These are phyloP conservation scores for Athalia cordata DNA, from an alignment of 2,888 invertebrate genomes.

Conservation along the genomic window DNA sequence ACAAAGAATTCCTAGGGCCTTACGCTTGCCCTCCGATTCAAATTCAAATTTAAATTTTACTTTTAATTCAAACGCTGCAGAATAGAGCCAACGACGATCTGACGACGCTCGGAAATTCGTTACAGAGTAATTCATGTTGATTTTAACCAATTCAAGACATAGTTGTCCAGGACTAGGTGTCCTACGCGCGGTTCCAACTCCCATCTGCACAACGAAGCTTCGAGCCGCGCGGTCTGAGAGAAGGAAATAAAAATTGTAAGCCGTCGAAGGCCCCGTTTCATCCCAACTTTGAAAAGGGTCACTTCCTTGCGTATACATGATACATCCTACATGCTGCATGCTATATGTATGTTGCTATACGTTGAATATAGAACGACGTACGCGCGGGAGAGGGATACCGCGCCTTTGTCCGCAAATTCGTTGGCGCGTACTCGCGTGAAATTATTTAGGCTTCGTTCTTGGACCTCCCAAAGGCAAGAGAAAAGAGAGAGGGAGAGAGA, in stretches of 20 bases:
- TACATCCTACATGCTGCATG: constrained; percentile 11
- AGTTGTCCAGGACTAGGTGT: constrained; percentile 50
- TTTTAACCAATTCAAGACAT: constrained; percentile 46
- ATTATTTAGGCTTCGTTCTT: constrained; percentile 39
- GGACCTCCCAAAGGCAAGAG: not conserved
- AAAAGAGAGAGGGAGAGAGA: not conserved
- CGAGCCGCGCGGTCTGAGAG: constrained; percentile 51
- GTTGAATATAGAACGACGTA: not conserved
- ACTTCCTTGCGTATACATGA: constrained; percentile 40
- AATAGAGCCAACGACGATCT: constrained; percentile 16
- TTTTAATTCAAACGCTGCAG: constrained; percentile 12
- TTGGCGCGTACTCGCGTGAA: constrained; percentile 35
- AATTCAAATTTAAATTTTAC: constrained; percentile 56
- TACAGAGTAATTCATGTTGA: constrained; percentile 57
- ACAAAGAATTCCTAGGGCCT: constrained; percentile 51
- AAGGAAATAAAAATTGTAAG: constrained; percentile 52
- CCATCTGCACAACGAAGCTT: too few species aligned
- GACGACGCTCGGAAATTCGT: constrained; percentile 49
- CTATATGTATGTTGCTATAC: constrained; percentile 18
- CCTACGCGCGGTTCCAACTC: too few species aligned
- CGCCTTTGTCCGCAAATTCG: constrained; percentile 29
- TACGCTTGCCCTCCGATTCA: constrained; percentile 50
- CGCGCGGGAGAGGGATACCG: not conserved
- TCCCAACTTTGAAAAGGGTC: constrained; percentile 59
- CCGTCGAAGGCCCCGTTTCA: constrained; percentile 55